These are phyloP conservation scores for Latrodectus hesperus DNA, from an alignment of 2,888 invertebrate genomes.

Conservation along the genomic window DNA sequence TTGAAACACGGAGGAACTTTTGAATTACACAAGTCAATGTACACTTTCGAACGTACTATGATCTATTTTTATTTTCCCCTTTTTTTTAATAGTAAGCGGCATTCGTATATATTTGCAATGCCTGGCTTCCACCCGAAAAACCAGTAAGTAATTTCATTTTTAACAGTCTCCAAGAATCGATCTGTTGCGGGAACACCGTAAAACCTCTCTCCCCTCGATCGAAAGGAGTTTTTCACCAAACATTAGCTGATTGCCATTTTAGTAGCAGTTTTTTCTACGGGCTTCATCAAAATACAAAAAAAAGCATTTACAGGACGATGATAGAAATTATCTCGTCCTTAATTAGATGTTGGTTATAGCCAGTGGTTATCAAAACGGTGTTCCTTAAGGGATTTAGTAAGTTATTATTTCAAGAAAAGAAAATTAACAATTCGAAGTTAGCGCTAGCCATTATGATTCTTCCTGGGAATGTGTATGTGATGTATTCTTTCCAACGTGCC, in stretches of 20 bases:
- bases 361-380: conserved; percentile 66
- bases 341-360: conserved; percentile 53
- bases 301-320: conserved; percentile 46
- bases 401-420: not conserved
- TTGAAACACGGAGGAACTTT: conserved; percentile 65
- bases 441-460: conserved; percentile 7
- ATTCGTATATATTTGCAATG: conserved; percentile 64
- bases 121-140: conserved; percentile 61
- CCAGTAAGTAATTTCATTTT: conserved; percentile 56
- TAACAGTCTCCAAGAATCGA: conserved; percentile 23
- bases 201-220: conserved; percentile 26
- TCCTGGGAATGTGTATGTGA: conserved; percentile 8
- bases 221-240: conserved; percentile 56
- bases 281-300: conserved; percentile 54
- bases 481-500: conserved; percentile 22
- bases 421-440: not conserved
- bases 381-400: conserved; percentile 18
- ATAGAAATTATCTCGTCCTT: conserved; percentile 43
- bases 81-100: conserved; percentile 63
- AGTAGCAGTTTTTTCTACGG: conserved; percentile 66
- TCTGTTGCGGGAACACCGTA: conserved; percentile 8
- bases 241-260: conserved; percentile 62
- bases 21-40: conserved; percentile 63
- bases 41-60: conserved; percentile 60
- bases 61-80: conserved; percentile 66